Percentiles rank a stretch among this genome's conserved stretches.
Conservation (phyloP, 2,797 vertebrate species). For the Eulemur albifrons region DNA sequence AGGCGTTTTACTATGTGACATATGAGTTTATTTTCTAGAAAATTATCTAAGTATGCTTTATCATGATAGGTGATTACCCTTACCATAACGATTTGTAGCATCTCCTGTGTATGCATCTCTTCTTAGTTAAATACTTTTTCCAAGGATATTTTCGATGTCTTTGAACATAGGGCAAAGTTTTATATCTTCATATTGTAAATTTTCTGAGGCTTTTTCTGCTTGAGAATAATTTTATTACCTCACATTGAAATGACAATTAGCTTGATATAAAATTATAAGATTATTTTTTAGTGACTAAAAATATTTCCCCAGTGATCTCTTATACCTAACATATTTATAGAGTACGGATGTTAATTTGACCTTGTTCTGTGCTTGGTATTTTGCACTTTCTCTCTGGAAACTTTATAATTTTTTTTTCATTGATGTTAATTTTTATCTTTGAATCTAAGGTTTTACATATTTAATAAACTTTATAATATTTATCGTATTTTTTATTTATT, state of each 20-base stretch:
- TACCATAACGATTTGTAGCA: background rate
- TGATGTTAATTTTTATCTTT: background rate
- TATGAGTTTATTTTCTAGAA: background rate
- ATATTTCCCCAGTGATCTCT: background rate
- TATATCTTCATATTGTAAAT: background rate
- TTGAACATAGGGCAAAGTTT: background rate
- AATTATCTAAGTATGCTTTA: background rate
- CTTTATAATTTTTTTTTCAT: background rate
- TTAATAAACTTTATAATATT: background rate
- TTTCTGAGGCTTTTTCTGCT: background rate
- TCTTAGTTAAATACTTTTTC: background rate
- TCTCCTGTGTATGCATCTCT: background rate
- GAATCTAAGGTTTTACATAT: background rate
- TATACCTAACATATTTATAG: background rate
- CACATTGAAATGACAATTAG: background rate
- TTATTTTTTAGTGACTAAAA: background rate
- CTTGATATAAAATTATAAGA: background rate
- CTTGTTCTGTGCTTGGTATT: background rate
- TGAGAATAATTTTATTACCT: background rate
- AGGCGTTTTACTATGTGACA: background rate
- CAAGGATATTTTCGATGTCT: background rate
- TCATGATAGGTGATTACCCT: too few species aligned
- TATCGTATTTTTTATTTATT: background rate
- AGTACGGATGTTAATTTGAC: too few species aligned
- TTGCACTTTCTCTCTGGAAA: background rate